Conservation (phyloP, 2,113 vertebrate species). For the Hippoglossus stenolepis region DNA sequence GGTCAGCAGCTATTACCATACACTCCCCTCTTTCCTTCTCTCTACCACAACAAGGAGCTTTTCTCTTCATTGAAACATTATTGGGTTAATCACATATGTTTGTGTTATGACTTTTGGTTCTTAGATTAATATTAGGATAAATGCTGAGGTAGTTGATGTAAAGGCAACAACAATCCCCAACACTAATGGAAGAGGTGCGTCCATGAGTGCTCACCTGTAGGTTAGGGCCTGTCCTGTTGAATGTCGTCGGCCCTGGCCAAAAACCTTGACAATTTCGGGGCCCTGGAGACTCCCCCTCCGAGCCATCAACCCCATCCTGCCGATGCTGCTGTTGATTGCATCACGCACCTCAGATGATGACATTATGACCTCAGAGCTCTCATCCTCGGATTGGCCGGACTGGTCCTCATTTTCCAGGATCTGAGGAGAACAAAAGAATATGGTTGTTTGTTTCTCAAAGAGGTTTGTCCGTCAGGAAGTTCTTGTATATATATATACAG, state of each 20-base stretch:
- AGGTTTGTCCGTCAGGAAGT: no score
- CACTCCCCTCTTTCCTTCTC: background rate
- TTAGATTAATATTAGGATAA: no score
- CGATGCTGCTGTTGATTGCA: constrained; percentile 28
- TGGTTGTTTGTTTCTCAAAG: no score
- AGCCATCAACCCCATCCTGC: constrained; percentile 43
- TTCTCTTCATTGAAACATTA: background rate
- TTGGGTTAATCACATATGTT: background rate
- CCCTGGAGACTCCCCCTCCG: constrained; percentile 75
- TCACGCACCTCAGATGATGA: constrained; percentile 65
- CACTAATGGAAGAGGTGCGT: background rate
- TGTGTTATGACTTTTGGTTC: no score
- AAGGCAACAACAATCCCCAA: no score
- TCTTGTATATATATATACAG: no score
- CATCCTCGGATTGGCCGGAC: constrained; percentile 60
- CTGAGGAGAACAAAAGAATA: constrained; percentile 47
- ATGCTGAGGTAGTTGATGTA: no score
- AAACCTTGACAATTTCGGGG: constrained; percentile 59
- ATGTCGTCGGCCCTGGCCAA: constrained; percentile 73
- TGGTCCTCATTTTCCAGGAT: constrained; percentile 82
- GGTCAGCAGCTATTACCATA: background rate
- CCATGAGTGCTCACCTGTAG: constrained; percentile 56
- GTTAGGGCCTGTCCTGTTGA: constrained; percentile 72
- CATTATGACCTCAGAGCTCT: constrained; percentile 32
- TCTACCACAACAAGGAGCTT: background rate